Base-by-base conservation (phyloP, 2,113 vertebrate species). In the Nannobrachium achirus region DNA sequence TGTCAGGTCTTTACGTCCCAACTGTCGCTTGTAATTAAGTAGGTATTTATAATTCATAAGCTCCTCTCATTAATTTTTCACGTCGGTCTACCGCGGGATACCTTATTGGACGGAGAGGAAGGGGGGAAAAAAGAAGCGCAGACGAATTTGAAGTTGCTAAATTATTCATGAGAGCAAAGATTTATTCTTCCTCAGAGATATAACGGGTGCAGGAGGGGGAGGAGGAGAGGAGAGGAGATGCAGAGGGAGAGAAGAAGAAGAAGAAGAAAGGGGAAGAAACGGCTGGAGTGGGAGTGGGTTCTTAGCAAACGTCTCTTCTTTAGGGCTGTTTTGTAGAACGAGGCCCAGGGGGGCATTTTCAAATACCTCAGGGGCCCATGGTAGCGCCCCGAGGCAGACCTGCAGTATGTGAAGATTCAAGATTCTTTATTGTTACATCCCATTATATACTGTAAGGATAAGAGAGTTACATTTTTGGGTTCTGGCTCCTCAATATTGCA, bases 31-130 rank as follows among this genome's bases (percentile, higher is more conserved):
- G 85, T 84, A 93, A 92, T 91, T 92, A 92, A 90, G 44, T 65
- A 80, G 60, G n/a, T 46, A 90, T 93, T 91, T 89, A 94, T 93
- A 91, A 90, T 92, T 90, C 86, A 93, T 83, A 65, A 25, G 10
- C 18, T 45, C 7, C 11, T 13, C 59, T 72, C 79, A 89, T 92
- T 71, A 78, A 89, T 91, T 72, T 87, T 90, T 91, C 62, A 88
- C 33, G 6, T 44, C 1, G 16, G 63, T 72, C 65, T 42, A 68
- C 73, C 79, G 76, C 65, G 69, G 71, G 86, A 85, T 74, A 88
- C 78, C 86, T 86, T 86, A 89, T 88, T 89, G 81, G 86, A 88
- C 85, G 79, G 86, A 86, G 82, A 78, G 71, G 11, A 60, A 71
- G 63, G 83, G 62, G 8, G 62, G 13, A 56, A 39, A 56, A 73